Base-by-base conservation (phyloP, 2,797 vertebrate genomes). In the Chelon auratus region DNA sequence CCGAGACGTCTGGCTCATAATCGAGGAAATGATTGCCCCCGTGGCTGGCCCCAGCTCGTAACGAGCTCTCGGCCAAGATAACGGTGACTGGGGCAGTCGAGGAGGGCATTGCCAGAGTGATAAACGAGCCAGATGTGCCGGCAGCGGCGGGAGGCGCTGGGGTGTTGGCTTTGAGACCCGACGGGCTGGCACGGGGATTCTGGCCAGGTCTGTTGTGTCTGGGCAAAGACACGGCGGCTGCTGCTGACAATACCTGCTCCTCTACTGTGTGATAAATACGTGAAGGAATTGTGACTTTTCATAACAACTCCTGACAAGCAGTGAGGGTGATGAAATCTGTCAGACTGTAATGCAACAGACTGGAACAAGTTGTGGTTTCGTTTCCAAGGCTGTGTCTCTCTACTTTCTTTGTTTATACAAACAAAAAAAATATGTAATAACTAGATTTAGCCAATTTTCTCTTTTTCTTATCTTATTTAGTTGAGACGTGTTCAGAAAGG, bases 121-220 rank as follows among this genome's bases (percentile, higher is more conserved):
- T 94, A 94, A 93, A 94, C 36, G 76, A 85, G 78, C 88, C 91
- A 94, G 92, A 93, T 93, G 93, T 91, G 86, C 74, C 47, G 66
- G 62, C 37, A 56, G 76, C 40, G 66, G 67, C 22, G 52, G 43
- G 52, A 26, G 65, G n/a, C 0, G 18, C 36, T 17, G 33, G 45
- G 12, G 5, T 11, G 43, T 42, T 88, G 87, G 81, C 84, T 86
- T 67, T 17, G 4, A 61, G 30, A 66, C 50, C 68, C 42, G 40
- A 58, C 48, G 2, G 68, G 75, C 39, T 87, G 87, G 83, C 59
- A 85, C 48, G 26, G 42, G 40, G 53, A 80, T 42, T 61, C 55
- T 63, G 59, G 65, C 57, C 67, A 24, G 37, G 66, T 56, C 86
- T 80, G 78, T 86, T 91, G 89, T 89, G 80, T 89, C 76, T 77